phyloP scores from a whole-genome alignment of 2,888 invertebrate genomes.

The Macaria liturata region DNA sequence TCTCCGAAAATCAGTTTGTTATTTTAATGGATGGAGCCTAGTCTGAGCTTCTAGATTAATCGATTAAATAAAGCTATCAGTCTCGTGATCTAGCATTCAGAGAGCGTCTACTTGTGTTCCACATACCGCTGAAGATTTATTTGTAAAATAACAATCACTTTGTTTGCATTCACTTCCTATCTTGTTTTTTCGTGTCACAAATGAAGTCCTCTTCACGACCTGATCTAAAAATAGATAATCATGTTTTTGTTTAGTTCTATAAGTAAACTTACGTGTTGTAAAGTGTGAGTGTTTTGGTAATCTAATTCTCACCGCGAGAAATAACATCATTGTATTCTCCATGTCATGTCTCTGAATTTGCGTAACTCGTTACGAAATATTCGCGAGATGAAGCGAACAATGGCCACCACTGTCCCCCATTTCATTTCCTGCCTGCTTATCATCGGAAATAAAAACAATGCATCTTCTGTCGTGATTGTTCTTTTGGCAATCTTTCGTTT shows the following conservation, averaged over 20 bases:
- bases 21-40: constrained; percentile 13
- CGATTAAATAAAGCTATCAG: constrained; percentile 11
- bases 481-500: constrained; percentile 40
- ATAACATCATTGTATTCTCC: constrained; percentile 32
- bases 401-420: constrained; percentile 58
- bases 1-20: constrained; percentile 15
- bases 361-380: constrained; percentile 60
- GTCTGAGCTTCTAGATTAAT: constrained; percentile 18
- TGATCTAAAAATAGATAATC: too few species aligned
- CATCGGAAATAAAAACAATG: constrained; percentile 65
- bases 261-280: background rate
- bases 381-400: constrained; percentile 56
- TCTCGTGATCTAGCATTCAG: constrained; percentile 26
- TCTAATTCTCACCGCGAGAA: constrained; percentile 40
- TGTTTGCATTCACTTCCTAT: constrained; percentile 31
- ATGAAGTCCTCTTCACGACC: too few species aligned
- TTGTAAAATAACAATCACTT: constrained; percentile 27
- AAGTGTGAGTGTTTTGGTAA: constrained; percentile 29
- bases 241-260: too few species aligned
- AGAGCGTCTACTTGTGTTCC: constrained; percentile 24
- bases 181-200: too few species aligned
- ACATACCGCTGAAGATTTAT: constrained; percentile 23
- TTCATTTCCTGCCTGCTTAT: constrained; percentile 66
- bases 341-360: constrained; percentile 47
- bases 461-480: constrained; percentile 59